Percentiles rank a stretch among this genome's conserved stretches.
These are phyloP conservation scores for Coreius guichenoti DNA, from an alignment of 2,797 vertebrate genomes.

Conservation along the genomic window DNA sequence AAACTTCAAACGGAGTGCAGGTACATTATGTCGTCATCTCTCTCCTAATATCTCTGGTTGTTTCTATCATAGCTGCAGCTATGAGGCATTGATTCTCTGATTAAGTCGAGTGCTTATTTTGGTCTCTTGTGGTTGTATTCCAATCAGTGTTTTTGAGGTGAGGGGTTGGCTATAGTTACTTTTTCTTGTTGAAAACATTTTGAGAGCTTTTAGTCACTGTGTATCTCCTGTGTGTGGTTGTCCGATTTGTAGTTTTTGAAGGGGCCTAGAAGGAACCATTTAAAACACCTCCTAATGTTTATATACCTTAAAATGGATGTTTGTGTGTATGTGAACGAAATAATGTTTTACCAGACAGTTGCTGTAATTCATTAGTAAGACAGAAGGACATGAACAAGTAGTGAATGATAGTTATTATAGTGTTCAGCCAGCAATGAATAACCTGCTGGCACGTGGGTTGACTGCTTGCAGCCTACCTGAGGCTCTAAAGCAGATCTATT, in stretches of 20 bases:
- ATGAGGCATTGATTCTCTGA: constrained; percentile 7
- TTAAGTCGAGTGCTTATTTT: constrained; percentile 18
- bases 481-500: constrained; percentile 26
- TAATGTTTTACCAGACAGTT: constrained; percentile 2
- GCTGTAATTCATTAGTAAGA: constrained; percentile 12
- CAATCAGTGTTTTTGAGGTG: constrained; percentile 29
- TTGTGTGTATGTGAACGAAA: constrained; percentile 6
- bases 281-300: not conserved
- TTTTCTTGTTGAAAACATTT: constrained; percentile 6
- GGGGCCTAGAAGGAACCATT: not conserved
- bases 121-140: constrained; percentile 21
- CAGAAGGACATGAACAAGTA: not conserved
- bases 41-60: not conserved
- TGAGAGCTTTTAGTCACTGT: constrained; percentile 19
- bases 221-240: not conserved
- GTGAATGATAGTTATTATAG: constrained; percentile 31
- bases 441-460: not conserved
- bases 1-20: constrained; percentile 31
- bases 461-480: constrained; percentile 35
- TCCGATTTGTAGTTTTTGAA: constrained; percentile 9
- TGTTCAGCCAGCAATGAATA: constrained; percentile 3
- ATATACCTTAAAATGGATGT: constrained; percentile 10
- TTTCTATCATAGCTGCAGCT: not conserved
- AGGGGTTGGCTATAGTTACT: not conserved
- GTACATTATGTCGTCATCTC: not conserved